These are phyloP conservation scores for Acleris laterana DNA, from an alignment of 2,888 invertebrate species.

Conservation along the genomic window DNA sequence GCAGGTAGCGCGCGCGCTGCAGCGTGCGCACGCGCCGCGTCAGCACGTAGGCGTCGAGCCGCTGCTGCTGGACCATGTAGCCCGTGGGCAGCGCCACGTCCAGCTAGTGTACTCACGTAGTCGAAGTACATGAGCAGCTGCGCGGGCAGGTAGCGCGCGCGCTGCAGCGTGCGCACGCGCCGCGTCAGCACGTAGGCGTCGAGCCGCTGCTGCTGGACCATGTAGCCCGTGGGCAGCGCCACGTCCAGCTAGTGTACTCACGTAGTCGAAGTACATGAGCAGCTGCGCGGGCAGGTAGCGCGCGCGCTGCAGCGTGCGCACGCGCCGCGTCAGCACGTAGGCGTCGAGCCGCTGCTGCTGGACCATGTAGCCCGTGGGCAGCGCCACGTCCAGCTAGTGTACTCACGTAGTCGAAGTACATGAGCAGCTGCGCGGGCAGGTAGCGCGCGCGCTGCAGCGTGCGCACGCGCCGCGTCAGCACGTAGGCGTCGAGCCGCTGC, in stretches of 20 bases:
- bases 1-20: slow-evolving; percentile 92
- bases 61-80: slow-evolving; percentile 95
- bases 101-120: slow-evolving; percentile 90
- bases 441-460: slow-evolving; percentile 94
- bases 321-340: slow-evolving; percentile 91
- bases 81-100: slow-evolving; percentile 95
- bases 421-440: slow-evolving; percentile 91
- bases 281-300: slow-evolving; percentile 92
- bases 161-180: slow-evolving; percentile 90
- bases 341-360: slow-evolving; percentile 95
- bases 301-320: slow-evolving; percentile 93
- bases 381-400: slow-evolving; percentile 89
- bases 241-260: slow-evolving; percentile 91
- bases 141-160: slow-evolving; percentile 91
- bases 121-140: slow-evolving; percentile 97
- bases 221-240: slow-evolving; percentile 95
- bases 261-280: slow-evolving; percentile 96
- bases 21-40: slow-evolving; percentile 91
- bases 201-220: slow-evolving; percentile 94
- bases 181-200: slow-evolving; percentile 93
- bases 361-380: slow-evolving; percentile 96
- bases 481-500: slow-evolving; percentile 93
- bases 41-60: slow-evolving; percentile 92
- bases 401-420: slow-evolving; percentile 97
- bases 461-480: slow-evolving; percentile 89